Percentiles rank a stretch among this genome's conserved stretches.
phyloP scores from a whole-genome alignment of 2,888 invertebrate genomes.

The Zelleria hepariella region DNA sequence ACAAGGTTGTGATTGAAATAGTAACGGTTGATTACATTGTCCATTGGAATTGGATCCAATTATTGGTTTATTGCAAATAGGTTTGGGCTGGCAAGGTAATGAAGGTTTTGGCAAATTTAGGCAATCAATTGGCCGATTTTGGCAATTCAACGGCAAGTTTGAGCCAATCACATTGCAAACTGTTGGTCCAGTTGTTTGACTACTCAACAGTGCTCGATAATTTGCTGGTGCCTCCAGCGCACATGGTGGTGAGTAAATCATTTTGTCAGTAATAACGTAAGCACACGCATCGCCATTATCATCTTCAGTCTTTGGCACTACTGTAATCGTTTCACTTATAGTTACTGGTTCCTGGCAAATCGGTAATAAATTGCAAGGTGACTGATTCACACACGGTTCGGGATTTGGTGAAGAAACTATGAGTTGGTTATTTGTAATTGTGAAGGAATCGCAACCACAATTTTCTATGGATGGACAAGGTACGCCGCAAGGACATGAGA shows the following conservation, averaged over 20 bases:
- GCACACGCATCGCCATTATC: background rate
- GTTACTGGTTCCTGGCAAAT: background rate
- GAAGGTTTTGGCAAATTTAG: background rate
- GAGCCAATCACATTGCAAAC: background rate
- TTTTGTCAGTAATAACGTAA: background rate
- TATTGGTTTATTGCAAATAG: background rate
- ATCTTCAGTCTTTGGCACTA: background rate
- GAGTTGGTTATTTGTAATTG: too few relatives aligned
- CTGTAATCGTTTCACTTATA: background rate
- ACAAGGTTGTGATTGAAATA: background rate
- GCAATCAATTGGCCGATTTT: background rate
- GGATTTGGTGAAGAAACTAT: background rate
- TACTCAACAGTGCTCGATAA: background rate
- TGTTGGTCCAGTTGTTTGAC: background rate
- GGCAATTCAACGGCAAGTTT: background rate
- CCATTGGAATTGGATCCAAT: background rate
- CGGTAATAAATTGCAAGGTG: background rate
- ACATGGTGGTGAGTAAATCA: background rate
- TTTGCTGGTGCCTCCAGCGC: background rate
- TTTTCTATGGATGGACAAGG: too few relatives aligned
- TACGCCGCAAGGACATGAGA: background rate
- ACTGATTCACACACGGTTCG: background rate
- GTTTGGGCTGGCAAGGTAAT: background rate
- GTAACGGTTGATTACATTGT: background rate
- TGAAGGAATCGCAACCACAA: too few relatives aligned